Evolutionary conservation across 2,113 vertebrate species (phyloP).

Genomic region (Merops nubicus): DNA sequence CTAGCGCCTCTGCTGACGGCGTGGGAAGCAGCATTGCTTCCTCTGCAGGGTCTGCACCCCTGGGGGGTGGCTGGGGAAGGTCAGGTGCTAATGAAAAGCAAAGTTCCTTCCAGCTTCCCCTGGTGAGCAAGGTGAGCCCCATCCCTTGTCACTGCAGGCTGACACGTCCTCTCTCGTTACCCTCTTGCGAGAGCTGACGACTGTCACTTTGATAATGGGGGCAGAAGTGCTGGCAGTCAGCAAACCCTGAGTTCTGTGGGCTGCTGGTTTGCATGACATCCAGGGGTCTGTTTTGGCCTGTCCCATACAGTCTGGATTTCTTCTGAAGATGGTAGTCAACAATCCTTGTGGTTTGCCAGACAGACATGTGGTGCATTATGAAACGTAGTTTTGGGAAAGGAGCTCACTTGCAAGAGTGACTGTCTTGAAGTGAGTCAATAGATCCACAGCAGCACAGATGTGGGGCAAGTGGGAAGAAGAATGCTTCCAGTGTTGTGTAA

Average conservation of each 20-base stretch:
- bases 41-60: rapidly evolving
- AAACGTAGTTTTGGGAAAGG: background rate
- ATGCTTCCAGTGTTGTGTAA: background rate
- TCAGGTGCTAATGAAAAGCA: background rate
- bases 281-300: background rate
- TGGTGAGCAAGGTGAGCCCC: background rate
- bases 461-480: background rate
- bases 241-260: background rate
- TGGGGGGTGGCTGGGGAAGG: background rate
- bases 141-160: background rate
- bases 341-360: background rate
- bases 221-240: background rate
- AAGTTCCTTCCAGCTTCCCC: background rate
- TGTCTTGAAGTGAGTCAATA: background rate
- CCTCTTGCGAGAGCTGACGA: background rate
- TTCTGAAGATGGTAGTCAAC: background rate
- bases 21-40: background rate
- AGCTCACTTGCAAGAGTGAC: background rate
- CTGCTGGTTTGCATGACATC: background rate
- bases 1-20: rapidly evolving
- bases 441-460: background rate
- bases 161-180: background rate
- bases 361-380: background rate
- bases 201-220: background rate
- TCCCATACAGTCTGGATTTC: background rate